phyloP scores from a whole-genome alignment of 2,113 vertebrate species.

The Podocnemis expansa region DNA sequence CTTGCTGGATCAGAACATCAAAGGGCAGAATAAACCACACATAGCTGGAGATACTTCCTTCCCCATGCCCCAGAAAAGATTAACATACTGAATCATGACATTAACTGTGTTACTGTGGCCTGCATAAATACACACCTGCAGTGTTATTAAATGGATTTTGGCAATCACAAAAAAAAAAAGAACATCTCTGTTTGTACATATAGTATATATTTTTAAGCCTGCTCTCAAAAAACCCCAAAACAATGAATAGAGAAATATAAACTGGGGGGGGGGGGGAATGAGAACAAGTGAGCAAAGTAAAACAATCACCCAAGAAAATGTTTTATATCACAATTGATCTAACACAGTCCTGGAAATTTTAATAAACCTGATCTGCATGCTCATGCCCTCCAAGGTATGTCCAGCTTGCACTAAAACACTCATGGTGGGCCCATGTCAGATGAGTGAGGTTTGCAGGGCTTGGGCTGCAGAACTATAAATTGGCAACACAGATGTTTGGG shows the following conservation, averaged over 20 bases:
- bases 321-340: background rate
- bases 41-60: background rate
- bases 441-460: background rate
- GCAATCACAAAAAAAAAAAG: background rate
- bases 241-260: background rate
- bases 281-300: background rate
- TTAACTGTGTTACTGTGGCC: background rate
- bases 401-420: background rate
- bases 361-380: background rate
- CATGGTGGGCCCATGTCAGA: background rate
- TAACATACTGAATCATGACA: fast-evolving
- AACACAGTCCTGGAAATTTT: background rate
- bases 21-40: background rate
- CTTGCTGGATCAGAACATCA: fast-evolving
- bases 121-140: background rate
- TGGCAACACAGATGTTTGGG: background rate
- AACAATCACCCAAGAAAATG: background rate
- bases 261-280: background rate
- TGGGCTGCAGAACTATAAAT: background rate
- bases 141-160: background rate
- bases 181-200: background rate
- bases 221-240: background rate
- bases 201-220: background rate
- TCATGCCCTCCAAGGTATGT: background rate
- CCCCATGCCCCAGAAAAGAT: background rate